These are phyloP conservation scores for Barnardius zonarius DNA, from an alignment of 2,113 vertebrate genomes.

Conservation along the genomic window DNA sequence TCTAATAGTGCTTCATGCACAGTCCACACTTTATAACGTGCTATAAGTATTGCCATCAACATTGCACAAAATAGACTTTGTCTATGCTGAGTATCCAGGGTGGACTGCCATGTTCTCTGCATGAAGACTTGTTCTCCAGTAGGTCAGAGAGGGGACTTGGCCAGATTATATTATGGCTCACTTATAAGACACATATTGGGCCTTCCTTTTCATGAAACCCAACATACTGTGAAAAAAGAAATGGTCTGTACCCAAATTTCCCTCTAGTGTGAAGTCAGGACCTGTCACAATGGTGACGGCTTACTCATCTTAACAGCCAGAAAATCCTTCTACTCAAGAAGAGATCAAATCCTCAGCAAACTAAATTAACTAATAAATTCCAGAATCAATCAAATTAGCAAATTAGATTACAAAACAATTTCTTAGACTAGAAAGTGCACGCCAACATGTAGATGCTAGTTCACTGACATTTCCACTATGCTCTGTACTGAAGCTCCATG, in stretches of 20 bases:
- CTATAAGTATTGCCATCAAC: neutral
- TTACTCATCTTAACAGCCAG: neutral
- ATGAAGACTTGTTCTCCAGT: neutral
- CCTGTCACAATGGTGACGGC: neutral
- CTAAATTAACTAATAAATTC: neutral
- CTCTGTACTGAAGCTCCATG: neutral
- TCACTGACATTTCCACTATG: neutral
- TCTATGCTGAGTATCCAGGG: neutral
- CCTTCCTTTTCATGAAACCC: neutral
- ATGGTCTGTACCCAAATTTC: neutral
- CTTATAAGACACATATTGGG: neutral
- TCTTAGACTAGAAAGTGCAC: neutral
- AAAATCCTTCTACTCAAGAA: neutral
- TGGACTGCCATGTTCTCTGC: neutral
- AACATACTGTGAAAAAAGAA: neutral
- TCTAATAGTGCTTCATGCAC: rapidly evolving
- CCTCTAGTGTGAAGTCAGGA: neutral
- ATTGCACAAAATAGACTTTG: rapidly evolving
- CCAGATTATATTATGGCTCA: neutral
- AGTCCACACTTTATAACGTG: rapidly evolving
- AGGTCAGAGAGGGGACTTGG: neutral
- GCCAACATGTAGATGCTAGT: neutral
- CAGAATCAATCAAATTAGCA: neutral
- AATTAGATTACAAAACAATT: neutral
- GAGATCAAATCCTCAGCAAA: neutral